Conservation (phyloP, 1,140 invertebrate species). For the Lepidurus packardi region DNA sequence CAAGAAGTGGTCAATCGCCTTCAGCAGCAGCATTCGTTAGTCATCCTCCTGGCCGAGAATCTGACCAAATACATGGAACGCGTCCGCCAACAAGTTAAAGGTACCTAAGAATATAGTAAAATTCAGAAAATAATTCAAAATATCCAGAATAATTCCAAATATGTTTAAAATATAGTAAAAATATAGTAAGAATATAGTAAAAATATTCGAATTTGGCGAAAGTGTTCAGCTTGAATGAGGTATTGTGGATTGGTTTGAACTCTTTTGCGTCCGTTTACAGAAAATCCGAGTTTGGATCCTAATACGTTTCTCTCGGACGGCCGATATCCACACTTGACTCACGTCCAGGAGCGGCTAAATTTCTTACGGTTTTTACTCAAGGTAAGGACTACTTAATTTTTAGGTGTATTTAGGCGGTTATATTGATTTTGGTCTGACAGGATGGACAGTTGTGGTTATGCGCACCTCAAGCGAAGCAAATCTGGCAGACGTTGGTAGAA, state of each 20-base stretch:
- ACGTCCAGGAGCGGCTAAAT: constrained; percentile 89
- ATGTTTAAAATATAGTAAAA: too few species aligned
- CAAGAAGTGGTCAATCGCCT: constrained; percentile 83
- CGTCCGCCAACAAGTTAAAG: constrained; percentile 63
- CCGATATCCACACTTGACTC: constrained; percentile 82
- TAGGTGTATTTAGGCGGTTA: constrained; percentile 20
- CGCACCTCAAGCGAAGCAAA: constrained; percentile 92
- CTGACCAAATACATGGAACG: constrained; percentile 87
- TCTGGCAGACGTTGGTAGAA: constrained; percentile 93
- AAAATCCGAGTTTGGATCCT: constrained; percentile 70
- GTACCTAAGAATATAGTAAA: constrained; percentile 42
- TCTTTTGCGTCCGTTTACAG: constrained; percentile 40
- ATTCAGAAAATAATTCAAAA: too few species aligned
- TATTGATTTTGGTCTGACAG: constrained; percentile 49
- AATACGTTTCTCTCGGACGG: constrained; percentile 77
- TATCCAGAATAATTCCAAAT: too few species aligned
- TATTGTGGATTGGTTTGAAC: too few species aligned
- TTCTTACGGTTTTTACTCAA: constrained; percentile 87
- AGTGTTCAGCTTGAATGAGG: too few species aligned
- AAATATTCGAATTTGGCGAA: too few species aligned
- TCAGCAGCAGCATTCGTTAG: constrained; percentile 84
- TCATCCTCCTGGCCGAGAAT: constrained; percentile 89
- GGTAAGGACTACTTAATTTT: constrained; percentile 41
- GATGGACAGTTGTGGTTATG: constrained; percentile 94
- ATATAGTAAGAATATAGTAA: too few species aligned